A percentile compares a stretch with the other conserved stretches of the same genome.
phyloP scores from a whole-genome alignment of 2,113 vertebrate genomes.

The Salvelinus fontinalis region DNA sequence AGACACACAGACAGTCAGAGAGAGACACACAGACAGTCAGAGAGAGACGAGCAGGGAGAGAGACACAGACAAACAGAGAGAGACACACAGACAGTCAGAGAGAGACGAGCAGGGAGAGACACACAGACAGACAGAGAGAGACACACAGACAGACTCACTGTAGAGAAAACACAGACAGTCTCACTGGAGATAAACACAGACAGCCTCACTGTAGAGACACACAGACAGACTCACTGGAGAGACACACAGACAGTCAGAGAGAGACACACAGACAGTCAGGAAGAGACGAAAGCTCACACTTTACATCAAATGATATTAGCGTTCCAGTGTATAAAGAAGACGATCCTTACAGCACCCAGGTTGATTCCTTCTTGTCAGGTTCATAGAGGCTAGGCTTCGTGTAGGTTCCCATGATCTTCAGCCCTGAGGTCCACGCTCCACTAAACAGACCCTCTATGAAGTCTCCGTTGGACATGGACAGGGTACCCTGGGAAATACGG shows the following conservation, averaged over 20 bases:
- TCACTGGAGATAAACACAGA: no score
- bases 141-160: no score
- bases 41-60: no score
- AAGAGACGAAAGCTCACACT: background rate
- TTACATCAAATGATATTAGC: background rate
- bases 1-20: no score
- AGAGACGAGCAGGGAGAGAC: no score
- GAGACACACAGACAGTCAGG: background rate
- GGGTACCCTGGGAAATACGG: constrained; percentile 75
- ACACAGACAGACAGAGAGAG: no score
- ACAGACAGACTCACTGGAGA: no score
- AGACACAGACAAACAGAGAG: no score
- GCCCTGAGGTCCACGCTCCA: constrained; percentile 89
- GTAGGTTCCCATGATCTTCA: constrained; percentile 91
- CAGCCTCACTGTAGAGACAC: no score
- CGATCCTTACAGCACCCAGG: constrained; percentile 78
- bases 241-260: background rate
- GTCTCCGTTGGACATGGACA: constrained; percentile 89
- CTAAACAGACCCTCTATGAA: constrained; percentile 88
- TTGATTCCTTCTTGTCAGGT: constrained; percentile 74
- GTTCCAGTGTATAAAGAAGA: background rate
- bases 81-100: no score
- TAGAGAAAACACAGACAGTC: no score
- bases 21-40: no score
- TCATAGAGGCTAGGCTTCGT: constrained; percentile 82